Conservation (phyloP, 1,140 invertebrate genomes). For the Cotesia typhae region DNA sequence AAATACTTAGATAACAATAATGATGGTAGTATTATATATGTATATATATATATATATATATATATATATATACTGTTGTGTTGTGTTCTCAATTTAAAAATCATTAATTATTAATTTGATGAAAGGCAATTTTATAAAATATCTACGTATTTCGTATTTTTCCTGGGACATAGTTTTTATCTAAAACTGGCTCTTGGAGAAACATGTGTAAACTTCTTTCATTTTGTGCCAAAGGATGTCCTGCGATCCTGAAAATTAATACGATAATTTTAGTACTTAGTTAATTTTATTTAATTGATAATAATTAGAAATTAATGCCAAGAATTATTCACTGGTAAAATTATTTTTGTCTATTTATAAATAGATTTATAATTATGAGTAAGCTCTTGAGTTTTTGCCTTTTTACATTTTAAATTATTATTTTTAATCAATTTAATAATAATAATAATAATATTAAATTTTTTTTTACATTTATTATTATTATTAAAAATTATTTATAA, state of each 20-base stretch:
- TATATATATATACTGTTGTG: not conserved
- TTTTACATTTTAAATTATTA: too few relatives aligned
- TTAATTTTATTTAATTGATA: not conserved
- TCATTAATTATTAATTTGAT: constrained; percentile 15
- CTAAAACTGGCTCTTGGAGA: constrained; percentile 95
- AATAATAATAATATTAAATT: too few relatives aligned
- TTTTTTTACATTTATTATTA: too few relatives aligned
- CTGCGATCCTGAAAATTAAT: constrained; percentile 84
- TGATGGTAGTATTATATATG: too few relatives aligned
- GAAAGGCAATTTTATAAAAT: not conserved
- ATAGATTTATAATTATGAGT: too few relatives aligned
- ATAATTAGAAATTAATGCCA: not conserved
- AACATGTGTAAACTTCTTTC: constrained; percentile 99
- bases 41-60: too few relatives aligned
- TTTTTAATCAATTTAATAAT: too few relatives aligned
- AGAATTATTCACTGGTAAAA: too few relatives aligned
- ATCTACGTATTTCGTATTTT: constrained; percentile 96
- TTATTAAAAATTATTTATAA: too few relatives aligned
- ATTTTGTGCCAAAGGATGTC: constrained; percentile 99
- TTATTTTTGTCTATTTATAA: too few relatives aligned
- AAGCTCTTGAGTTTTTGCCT: too few relatives aligned
- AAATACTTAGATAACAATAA: constrained; percentile 13
- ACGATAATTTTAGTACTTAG: not conserved
- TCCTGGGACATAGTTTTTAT: constrained; percentile 99
- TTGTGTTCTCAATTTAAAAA: not conserved